Conservation (phyloP, 37 sponge, comb jelly and placozoan species). For the Theonella swinhoei region DNA sequence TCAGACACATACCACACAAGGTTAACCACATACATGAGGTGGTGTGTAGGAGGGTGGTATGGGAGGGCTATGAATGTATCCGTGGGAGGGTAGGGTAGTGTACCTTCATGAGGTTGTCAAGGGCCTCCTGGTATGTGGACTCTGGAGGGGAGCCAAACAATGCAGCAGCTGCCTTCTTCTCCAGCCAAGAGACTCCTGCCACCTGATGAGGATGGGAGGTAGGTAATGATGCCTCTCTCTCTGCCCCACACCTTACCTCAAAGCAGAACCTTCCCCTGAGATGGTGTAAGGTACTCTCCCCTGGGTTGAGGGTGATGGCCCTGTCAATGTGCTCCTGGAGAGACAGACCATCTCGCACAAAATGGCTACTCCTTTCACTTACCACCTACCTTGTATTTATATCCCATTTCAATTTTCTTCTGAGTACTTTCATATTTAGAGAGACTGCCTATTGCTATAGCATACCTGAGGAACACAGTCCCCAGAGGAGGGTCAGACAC, state of each 20-base stretch:
- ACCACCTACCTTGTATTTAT: constrained; percentile 57
- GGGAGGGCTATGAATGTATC: not conserved
- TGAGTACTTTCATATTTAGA: constrained; percentile 50
- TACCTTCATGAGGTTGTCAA: constrained; percentile 59
- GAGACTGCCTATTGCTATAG: constrained; percentile 40
- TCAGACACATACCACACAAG: not conserved
- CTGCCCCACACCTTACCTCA: constrained; percentile 65
- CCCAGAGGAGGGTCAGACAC: not conserved
- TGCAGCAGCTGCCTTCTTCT: constrained; percentile 71
- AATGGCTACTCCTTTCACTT: not conserved
- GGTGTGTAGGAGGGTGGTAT: not conserved
- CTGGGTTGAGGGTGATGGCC: constrained; percentile 50
- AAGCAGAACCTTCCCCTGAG: constrained; percentile 69
- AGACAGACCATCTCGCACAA: too few relatives aligned
- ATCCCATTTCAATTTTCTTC: constrained; percentile 56
- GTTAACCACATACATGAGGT: not conserved
- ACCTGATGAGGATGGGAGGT: constrained; percentile 25
- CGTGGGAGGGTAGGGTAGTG: not conserved
- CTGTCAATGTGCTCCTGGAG: constrained; percentile 74
- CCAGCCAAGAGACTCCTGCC: constrained; percentile 74
- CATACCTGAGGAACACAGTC: constrained; percentile 8
- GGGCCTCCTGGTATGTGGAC: constrained; percentile 48
- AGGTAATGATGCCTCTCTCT: too few relatives aligned
- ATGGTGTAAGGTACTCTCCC: constrained; percentile 42
- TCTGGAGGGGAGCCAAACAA: constrained; percentile 64